Evolutionary conservation across 2,888 invertebrate genomes (phyloP).

Genomic region (Linnaemya tessellans): DNA sequence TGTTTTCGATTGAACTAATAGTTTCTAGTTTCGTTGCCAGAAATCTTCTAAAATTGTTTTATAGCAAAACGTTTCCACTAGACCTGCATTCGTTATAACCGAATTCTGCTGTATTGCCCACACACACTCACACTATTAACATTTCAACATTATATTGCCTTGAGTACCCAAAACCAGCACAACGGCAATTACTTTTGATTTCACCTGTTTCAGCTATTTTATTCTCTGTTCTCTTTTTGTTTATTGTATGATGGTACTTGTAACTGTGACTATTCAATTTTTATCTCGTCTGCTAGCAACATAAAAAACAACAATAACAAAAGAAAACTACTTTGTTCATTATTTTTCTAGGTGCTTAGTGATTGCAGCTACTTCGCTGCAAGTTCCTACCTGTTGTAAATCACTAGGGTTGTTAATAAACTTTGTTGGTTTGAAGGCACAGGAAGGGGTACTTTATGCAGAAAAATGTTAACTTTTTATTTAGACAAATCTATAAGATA

Average conservation of each 20-base stretch:
- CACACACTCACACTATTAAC: neutral
- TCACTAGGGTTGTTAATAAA: constrained; percentile 25
- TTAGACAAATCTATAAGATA: neutral
- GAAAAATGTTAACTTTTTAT: neutral
- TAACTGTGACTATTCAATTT: constrained; percentile 31
- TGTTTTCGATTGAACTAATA: no score
- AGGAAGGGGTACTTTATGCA: neutral
- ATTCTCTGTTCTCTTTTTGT: neutral
- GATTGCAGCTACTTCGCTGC: neutral
- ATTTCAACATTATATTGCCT: constrained; percentile 18
- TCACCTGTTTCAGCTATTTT: constrained; percentile 18
- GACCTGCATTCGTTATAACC: no score
- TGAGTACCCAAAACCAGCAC: neutral
- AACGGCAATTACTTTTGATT: constrained; percentile 46
- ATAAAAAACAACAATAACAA: neutral
- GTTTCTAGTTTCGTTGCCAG: no score
- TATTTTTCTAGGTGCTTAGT: constrained; percentile 29
- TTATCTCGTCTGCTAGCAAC: constrained; percentile 21
- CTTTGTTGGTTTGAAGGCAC: neutral
- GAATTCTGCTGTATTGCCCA: neutral
- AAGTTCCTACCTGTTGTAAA: constrained; percentile 11
- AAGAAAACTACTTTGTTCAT: constrained; percentile 27
- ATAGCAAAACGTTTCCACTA: no score
- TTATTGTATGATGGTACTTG: constrained; percentile 11
- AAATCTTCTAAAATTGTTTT: no score